Conservation (phyloP, 2,113 vertebrate genomes). For the Phyllostomus hastatus region DNA sequence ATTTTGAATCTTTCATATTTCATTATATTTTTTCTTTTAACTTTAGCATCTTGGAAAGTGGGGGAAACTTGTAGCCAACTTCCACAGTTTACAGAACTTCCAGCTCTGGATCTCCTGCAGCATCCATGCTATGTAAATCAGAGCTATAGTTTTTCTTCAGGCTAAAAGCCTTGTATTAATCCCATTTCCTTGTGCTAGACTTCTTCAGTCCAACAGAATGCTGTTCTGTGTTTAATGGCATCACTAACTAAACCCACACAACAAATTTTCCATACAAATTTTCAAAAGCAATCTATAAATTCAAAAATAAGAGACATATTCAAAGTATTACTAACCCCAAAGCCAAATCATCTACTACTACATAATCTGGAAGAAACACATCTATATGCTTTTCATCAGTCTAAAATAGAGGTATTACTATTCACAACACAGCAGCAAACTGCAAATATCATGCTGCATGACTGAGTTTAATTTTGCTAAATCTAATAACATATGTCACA, state of each 20-base stretch:
- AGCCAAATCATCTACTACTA: background rate
- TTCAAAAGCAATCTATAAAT: background rate
- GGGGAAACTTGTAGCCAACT: background rate
- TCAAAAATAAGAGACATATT: background rate
- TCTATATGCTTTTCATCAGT: background rate
- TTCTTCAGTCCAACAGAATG: background rate
- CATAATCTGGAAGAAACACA: background rate
- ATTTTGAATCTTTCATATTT: background rate
- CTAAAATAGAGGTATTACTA: background rate
- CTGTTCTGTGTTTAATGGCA: background rate
- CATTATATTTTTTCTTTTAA: background rate
- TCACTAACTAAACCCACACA: background rate
- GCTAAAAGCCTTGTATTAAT: background rate
- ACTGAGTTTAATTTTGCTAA: background rate
- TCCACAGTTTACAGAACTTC: background rate
- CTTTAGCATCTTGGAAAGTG: background rate
- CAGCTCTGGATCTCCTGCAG: background rate
- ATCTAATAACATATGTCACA: background rate
- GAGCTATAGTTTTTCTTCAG: background rate
- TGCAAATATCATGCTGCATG: background rate
- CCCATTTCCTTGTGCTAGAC: background rate
- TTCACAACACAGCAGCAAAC: accelerated
- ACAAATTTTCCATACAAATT: background rate
- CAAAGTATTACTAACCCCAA: background rate
- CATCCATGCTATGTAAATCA: background rate